Base-by-base conservation (phyloP, 2,797 vertebrate genomes). In the Pseudochirops cupreus region DNA sequence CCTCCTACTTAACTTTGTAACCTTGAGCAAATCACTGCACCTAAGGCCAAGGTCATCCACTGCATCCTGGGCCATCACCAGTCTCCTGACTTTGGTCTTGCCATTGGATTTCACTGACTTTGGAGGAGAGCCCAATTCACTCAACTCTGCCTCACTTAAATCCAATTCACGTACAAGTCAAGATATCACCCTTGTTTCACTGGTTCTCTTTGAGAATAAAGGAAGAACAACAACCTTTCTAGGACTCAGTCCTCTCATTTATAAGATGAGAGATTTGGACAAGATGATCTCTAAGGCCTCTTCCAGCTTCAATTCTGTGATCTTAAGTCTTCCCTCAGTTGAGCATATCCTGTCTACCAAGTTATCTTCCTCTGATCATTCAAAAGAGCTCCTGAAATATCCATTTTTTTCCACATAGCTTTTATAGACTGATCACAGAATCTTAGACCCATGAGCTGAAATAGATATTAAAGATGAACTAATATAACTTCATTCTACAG, bases 401-500 rank as follows among this genome's bases (percentile, higher is more conserved):
- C 2, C 91, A 91, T 95, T 93, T 87, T 62, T 54, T 91, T 96
- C 87, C 58, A 94, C 54, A 87, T 95, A 97, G 90, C 0, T 56
- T 95, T 97, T 58, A 94, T 50, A 31, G 67, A 90, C 1, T 91
- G 93, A 90, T 16, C 58, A 58, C 14, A 55, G 10, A 46, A 50
- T 24, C 74, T 26, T 87, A 50, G 21, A 87, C 9, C 39, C 50
- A 59, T 92, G 94, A 96, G 58, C 82, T 55, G 82, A 50, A 92
- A 90, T 56, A 91, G 16, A 92, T 3, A 56, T 56, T 93, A 93
- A 55, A 96, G 91, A 93, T n/a, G 24, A 87, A 56, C 93, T 87
- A 93, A 92, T 33, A n/a, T 26, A 62, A 90, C 39, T 31, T 96
- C 46, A 39, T 59, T 56, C 89, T 52, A 46, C 56, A 93, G 21